These are phyloP conservation scores for Todus mexicanus DNA, from an alignment of 2,797 vertebrate genomes.

Conservation along the genomic window DNA sequence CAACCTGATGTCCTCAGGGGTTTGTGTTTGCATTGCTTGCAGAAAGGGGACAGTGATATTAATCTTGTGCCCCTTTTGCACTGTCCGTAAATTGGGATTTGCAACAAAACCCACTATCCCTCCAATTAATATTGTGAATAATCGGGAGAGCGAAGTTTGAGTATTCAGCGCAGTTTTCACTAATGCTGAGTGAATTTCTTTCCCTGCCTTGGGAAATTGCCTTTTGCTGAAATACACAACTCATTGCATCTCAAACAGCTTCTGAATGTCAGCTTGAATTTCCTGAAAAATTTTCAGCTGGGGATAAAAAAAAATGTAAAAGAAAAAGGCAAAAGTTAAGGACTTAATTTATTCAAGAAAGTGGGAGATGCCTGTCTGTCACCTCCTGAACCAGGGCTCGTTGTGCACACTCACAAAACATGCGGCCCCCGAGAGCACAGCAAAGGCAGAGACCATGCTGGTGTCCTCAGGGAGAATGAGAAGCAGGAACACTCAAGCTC, in stretches of 20 bases:
- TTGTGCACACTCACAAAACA: not conserved
- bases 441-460: not conserved
- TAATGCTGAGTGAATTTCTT: not conserved
- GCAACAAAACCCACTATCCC: not conserved
- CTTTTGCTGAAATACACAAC: not conserved
- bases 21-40: not conserved
- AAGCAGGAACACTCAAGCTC: not conserved
- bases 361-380: not conserved
- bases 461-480: rapidly evolving
- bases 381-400: not conserved
- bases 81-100: not conserved
- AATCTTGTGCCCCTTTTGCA: not conserved
- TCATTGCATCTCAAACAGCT: not conserved
- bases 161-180: not conserved
- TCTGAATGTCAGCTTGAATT: not conserved
- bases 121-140: not conserved
- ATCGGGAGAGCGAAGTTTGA: not conserved
- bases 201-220: not conserved
- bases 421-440: not conserved
- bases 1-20: not conserved
- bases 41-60: not conserved
- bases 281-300: not conserved
- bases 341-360: not conserved
- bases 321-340: not conserved
- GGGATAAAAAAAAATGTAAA: no score